phyloP scores from a whole-genome alignment of 2,113 vertebrate species.

The Melanotaenia duboulayi region DNA sequence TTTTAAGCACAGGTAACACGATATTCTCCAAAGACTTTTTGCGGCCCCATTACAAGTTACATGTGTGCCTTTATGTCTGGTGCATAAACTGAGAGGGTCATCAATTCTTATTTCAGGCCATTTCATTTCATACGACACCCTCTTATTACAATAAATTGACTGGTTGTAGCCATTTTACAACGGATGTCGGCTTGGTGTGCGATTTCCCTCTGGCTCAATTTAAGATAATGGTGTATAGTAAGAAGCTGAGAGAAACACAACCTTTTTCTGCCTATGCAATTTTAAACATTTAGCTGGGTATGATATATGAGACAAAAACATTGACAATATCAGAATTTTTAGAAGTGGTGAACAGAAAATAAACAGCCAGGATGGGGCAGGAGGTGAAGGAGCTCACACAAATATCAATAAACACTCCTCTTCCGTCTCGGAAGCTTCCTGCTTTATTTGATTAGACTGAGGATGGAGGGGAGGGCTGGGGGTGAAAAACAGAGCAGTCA shows the following conservation, averaged over 20 bases:
- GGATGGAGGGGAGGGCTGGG: conserved; percentile 58
- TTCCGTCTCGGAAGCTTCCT: conserved; percentile 96
- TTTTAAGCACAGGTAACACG: conserved; percentile 65
- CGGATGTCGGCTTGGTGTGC: conserved; percentile 46
- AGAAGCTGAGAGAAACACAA: conserved; percentile 41
- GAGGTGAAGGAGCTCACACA: conserved; percentile 78
- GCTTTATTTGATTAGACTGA: conserved; percentile 98
- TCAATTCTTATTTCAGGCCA: conserved; percentile 75
- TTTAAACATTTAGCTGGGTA: conserved; percentile 31
- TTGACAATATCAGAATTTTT: conserved; percentile 37
- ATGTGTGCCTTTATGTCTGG: conserved; percentile 46
- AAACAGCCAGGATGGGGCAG: conserved; percentile 68
- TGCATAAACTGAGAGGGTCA: conserved; percentile 58
- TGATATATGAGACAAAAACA: conserved; percentile 47
- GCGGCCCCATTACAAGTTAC: conserved; percentile 44
- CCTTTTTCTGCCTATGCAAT: conserved; percentile 8
- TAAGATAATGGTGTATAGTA: conserved; percentile 61
- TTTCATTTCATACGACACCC: conserved; percentile 70
- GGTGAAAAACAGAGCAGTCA: conserved; percentile 95
- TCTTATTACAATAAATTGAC: conserved; percentile 73
- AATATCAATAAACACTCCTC: conserved; percentile 95
- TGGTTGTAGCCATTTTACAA: conserved; percentile 48
- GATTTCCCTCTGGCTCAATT: conserved; percentile 76
- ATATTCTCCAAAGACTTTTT: conserved; percentile 69
- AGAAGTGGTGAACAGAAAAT: conserved; percentile 72